phyloP scores from a whole-genome alignment of 2,888 invertebrate genomes.

The Notodonta ziczac region DNA sequence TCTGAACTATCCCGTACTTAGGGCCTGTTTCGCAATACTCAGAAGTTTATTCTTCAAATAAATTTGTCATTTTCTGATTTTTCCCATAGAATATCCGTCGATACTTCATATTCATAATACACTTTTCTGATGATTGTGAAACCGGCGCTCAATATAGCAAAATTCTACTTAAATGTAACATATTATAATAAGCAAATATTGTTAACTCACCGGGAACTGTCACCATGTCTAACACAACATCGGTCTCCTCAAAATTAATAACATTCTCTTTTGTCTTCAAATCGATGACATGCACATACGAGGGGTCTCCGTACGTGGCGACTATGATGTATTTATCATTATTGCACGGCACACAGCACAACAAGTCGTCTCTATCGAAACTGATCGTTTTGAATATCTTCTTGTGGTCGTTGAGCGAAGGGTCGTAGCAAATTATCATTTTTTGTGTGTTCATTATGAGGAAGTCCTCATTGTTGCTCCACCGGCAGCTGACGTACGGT shows the following conservation, averaged over 20 bases:
- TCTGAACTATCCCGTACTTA: too few relatives aligned
- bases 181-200: neutral
- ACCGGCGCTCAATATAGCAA: too few relatives aligned
- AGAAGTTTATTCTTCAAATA: too few relatives aligned
- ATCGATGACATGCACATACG: slow-evolving; percentile 63
- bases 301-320: slow-evolving; percentile 49
- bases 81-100: too few relatives aligned
- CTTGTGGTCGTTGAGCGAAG: slow-evolving; percentile 49
- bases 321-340: slow-evolving; percentile 65
- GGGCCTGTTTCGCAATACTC: too few relatives aligned
- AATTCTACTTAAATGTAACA: too few relatives aligned
- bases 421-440: slow-evolving; percentile 66
- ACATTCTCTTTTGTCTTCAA: slow-evolving; percentile 61
- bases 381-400: slow-evolving; percentile 50
- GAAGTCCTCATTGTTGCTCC: slow-evolving; percentile 66
- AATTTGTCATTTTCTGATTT: too few relatives aligned
- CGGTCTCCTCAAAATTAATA: slow-evolving; percentile 62
- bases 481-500: slow-evolving; percentile 66
- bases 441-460: slow-evolving; percentile 69
- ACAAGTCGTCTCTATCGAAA: slow-evolving; percentile 60
- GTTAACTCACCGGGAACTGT: slow-evolving; percentile 66
- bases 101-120: too few relatives aligned
- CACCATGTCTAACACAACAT: slow-evolving; percentile 61
- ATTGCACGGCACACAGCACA: slow-evolving; percentile 67
- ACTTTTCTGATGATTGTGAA: too few relatives aligned